Conservation (phyloP, 2,797 vertebrate genomes). For the Cercopithecus petaurista region DNA sequence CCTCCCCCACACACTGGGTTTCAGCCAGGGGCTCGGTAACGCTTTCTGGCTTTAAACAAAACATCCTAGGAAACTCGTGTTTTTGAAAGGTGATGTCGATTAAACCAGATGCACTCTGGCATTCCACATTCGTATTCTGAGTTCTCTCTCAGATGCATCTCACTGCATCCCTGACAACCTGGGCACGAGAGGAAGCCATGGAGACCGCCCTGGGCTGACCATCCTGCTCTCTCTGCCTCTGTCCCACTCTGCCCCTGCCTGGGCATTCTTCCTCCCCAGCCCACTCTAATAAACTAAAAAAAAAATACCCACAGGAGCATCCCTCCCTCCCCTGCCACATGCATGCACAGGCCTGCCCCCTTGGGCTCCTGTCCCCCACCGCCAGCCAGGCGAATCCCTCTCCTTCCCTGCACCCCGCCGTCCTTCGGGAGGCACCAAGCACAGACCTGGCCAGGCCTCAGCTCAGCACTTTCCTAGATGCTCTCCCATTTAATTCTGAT, state of each 20-base stretch:
- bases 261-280: neutral
- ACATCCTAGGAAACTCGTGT: rapidly evolving
- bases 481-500: neutral
- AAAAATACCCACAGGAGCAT: rapidly evolving
- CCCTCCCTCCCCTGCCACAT: no score
- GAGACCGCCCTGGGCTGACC: rapidly evolving
- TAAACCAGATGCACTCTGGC: rapidly evolving
- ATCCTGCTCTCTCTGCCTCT: neutral
- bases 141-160: rapidly evolving
- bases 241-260: neutral
- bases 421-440: rapidly evolving
- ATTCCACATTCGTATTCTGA: rapidly evolving
- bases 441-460: rapidly evolving
- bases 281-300: rapidly evolving
- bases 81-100: neutral
- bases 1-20: neutral
- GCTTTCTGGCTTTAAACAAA: neutral
- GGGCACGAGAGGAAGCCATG: rapidly evolving
- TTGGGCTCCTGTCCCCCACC: neutral
- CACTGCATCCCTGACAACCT: rapidly evolving
- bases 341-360: rapidly evolving
- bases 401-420: rapidly evolving
- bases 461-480: rapidly evolving
- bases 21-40: neutral
- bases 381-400: rapidly evolving